These are phyloP conservation scores for Megaceryle alcyon DNA, from an alignment of 2,797 vertebrate genomes.

Conservation along the genomic window DNA sequence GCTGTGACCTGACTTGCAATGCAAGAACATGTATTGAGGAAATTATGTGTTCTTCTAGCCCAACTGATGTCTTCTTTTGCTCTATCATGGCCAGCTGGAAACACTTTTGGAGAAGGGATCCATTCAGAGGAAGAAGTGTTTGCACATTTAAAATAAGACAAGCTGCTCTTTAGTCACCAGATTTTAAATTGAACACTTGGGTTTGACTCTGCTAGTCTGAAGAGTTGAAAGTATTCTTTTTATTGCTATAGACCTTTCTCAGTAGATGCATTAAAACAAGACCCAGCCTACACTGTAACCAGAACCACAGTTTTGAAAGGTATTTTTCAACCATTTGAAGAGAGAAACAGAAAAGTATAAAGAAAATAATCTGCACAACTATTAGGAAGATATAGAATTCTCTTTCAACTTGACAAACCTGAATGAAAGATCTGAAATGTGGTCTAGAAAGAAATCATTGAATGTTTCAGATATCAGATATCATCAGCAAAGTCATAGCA, in stretches of 20 bases:
- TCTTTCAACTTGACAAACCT: not conserved
- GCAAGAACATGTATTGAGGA: conserved; percentile 23
- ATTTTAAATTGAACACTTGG: conserved; percentile 45
- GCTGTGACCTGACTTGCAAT: conserved; percentile 39
- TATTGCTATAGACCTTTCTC: not conserved
- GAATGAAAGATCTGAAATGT: not conserved
- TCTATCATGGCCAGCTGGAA: conserved; percentile 46
- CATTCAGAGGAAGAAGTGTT: conserved; percentile 52
- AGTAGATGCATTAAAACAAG: not conserved
- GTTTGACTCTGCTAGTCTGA: conserved; percentile 16
- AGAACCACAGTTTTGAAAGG: not conserved
- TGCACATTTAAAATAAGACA: conserved; percentile 56
- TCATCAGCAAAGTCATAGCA: not conserved
- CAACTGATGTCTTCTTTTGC: conserved; percentile 36
- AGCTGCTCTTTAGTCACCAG: conserved; percentile 49
- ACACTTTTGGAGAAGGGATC: conserved; percentile 21
- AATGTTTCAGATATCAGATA: not conserved
- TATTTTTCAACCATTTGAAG: conserved; percentile 9
- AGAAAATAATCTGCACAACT: not conserved
- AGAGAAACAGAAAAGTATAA: not conserved
- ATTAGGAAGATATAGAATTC: not conserved
- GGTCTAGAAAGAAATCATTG: not conserved
- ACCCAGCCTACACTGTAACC: not conserved
- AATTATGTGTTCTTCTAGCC: conserved; percentile 13
- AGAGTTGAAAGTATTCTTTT: conserved; percentile 28